phyloP scores from a whole-genome alignment of 2,888 invertebrate species.

The Drosophila heteroneura region DNA sequence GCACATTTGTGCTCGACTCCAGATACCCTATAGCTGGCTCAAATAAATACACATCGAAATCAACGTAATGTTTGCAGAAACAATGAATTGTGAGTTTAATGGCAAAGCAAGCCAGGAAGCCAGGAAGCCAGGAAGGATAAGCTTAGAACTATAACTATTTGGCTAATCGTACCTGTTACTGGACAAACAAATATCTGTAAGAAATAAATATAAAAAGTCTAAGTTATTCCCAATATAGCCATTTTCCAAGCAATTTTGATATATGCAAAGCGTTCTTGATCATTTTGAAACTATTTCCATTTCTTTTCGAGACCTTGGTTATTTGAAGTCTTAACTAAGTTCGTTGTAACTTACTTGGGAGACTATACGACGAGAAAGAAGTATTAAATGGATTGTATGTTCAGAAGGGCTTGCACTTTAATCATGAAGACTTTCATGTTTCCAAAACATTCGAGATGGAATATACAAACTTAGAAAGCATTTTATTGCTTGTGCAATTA shows the following conservation, averaged over 20 bases:
- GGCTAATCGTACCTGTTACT: neutral
- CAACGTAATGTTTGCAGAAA: neutral
- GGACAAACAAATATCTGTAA: neutral
- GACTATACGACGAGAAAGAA: too few species aligned
- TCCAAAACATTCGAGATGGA: neutral
- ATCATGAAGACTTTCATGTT: neutral
- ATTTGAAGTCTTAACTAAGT: too few species aligned
- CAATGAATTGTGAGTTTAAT: too few species aligned
- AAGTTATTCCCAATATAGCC: neutral
- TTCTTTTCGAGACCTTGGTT: neutral
- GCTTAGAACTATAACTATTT: neutral
- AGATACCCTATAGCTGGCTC: neutral
- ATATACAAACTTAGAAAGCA: neutral
- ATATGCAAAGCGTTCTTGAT: neutral
- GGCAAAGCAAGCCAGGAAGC: too few species aligned
- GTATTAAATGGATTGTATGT: too few species aligned
- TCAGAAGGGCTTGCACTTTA: too few species aligned
- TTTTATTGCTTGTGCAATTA: too few species aligned
- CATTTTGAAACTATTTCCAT: neutral
- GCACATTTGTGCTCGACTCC: neutral
- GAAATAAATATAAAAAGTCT: neutral
- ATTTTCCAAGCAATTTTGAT: neutral
- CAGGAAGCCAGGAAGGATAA: neutral
- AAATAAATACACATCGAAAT: neutral
- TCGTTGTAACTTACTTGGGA: neutral